These are phyloP conservation scores for Casuarius casuarius DNA, from an alignment of 2,113 vertebrate genomes.

Conservation along the genomic window DNA sequence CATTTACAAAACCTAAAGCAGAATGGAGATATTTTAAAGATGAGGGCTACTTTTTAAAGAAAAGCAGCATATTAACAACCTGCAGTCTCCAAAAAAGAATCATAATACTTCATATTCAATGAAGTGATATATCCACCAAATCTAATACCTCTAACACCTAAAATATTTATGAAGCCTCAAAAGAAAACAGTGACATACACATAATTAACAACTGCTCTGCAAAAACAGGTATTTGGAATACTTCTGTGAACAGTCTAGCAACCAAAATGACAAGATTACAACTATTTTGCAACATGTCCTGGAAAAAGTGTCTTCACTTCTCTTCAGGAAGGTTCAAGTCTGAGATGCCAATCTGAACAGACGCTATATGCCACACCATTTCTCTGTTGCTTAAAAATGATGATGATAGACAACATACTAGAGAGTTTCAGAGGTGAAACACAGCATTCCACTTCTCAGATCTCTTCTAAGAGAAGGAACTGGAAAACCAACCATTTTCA, in stretches of 20 bases:
- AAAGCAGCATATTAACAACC: background rate
- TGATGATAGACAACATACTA: background rate
- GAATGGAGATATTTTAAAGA: background rate
- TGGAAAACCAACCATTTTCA: background rate
- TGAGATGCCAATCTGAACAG: background rate
- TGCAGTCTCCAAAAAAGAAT: background rate
- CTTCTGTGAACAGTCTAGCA: background rate
- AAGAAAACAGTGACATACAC: background rate
- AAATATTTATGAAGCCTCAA: background rate
- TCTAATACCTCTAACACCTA: background rate
- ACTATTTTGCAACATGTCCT: background rate
- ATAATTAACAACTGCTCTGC: background rate
- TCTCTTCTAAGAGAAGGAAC: background rate
- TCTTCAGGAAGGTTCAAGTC: background rate
- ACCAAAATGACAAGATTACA: background rate
- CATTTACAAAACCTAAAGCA: background rate
- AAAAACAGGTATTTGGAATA: background rate
- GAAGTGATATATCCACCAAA: background rate
- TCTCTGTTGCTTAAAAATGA: background rate
- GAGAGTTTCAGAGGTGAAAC: background rate
- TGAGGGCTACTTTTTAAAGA: background rate
- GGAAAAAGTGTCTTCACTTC: background rate
- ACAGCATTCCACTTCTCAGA: background rate
- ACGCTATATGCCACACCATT: background rate
- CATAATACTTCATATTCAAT: no score